Evolutionary conservation across 2,797 vertebrate species (phyloP), one percentile per base, ranked within the genome.

Genomic region (Hephaestus fuliginosus): DNA sequence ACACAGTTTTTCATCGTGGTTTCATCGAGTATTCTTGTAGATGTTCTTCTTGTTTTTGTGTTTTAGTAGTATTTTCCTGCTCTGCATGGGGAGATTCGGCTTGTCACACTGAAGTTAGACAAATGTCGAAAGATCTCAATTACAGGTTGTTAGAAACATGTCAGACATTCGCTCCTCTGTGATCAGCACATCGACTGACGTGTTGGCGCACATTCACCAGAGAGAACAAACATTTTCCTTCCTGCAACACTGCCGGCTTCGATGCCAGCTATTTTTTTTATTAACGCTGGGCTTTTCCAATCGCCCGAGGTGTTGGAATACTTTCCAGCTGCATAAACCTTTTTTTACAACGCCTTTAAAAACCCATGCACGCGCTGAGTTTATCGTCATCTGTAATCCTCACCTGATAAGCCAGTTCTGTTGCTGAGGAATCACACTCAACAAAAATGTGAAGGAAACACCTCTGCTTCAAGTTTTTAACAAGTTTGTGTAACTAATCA

Each of bases 261-360:
- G 76, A 81, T 75, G 76, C 75, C 84, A 89, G 79, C 57, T 56
- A 18, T 25, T 25, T 25, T 69, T 62, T 88, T 88, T 77, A 74
- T 73, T 56, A 70, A 67, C 55, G 22, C 15, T 17, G 44, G 78
- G 75, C 72, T 86, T 86, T 82, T 90, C 87, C 80, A 86, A 57
- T 70, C 9, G 86, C 89, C 86, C 12, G 43, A 81, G 75, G 87
- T 70, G 82, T 49, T 75, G 44, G 66, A 89, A 90, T 78, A 88
- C 61, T 91, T 93, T 91, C 88, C 86, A 86, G 84, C 44, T 81
- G 76, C 78, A 73, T 82, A 81, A 91, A 88, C 68, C 83, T 44
- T 66, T 49, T 83, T 88, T 89, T 84, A 81, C 85, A 63, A 67
- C 51, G 74, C 83, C 76, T 85, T 87, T 70, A 74, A 83, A 86